Evolutionary conservation across 2,113 vertebrate genomes (phyloP), one percentile per base, ranked within the genome.

Genomic region (Rhodinocichla rosea): DNA sequence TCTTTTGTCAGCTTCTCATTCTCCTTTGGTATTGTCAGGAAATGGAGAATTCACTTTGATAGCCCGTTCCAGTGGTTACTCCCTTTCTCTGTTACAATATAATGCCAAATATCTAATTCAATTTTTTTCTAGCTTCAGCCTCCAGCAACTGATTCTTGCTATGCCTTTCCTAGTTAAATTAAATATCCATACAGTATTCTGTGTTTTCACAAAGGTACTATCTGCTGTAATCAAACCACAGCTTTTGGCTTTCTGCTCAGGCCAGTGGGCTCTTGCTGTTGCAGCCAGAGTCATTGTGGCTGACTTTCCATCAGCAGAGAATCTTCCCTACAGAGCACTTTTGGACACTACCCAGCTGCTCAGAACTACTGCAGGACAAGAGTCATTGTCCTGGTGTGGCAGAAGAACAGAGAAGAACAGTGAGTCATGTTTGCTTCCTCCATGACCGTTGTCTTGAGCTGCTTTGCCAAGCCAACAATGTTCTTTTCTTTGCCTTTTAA

Each of bases 401-500:
- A 73, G 49, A 77, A 47, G 47, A 94, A 71, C 13, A 60, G 62
- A 59, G 27, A 75, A 64, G 30, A 74, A 39, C 4, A 84, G 53
- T 12, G 59, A 53, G 55, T 44, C 35, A 67, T 86, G 86, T 79
- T 56, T 71, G 49, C 82, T 86, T 82, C 45, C 35, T 81, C 87
- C 57, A 57, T n/a, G 65, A 56, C 62, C 7, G 3, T 53, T 37
- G 7, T 37, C 81, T 68, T 67, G n/a, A 89, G 42, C 33, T 87
- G 71, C 78, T 95, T 93, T 94, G 32, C 65, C 86, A 91, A 52
- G 55, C 20, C 14, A 5, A 90, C 71, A 92, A 50, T 80, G 52
- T 87, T 89, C 96, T 56, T 47, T 70, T 77, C 70, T 57, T 96
- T 83, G 82, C 78, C 96, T 96, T 90, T 95, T 90, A 95, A 96